These are phyloP conservation scores for Drosophila neonasuta DNA, from an alignment of 2,888 invertebrate genomes.

Conservation along the genomic window DNA sequence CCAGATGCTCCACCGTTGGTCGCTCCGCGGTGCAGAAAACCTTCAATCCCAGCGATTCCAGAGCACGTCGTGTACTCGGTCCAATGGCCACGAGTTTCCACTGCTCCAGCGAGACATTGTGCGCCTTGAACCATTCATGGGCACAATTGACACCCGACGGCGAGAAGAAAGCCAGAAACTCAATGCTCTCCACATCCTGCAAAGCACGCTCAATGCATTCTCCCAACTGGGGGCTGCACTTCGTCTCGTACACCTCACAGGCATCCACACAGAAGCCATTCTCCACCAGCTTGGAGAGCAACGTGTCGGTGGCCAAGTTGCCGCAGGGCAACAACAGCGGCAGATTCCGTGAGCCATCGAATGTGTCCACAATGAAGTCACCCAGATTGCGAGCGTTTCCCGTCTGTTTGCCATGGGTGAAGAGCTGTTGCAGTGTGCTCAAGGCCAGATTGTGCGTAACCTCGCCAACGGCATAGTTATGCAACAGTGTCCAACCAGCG, in stretches of 20 bases:
- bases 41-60: constrained; percentile 82
- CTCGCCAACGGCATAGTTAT: constrained; percentile 84
- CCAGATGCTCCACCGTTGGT: constrained; percentile 83
- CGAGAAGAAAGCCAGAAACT: constrained; percentile 85
- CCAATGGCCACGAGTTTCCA: constrained; percentile 84
- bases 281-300: constrained; percentile 82
- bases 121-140: constrained; percentile 81
- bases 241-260: constrained; percentile 84
- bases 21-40: constrained; percentile 83
- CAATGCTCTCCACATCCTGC: constrained; percentile 80
- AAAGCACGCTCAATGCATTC: constrained; percentile 81
- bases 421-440: constrained; percentile 82
- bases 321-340: constrained; percentile 85
- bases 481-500: constrained; percentile 82
- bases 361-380: constrained; percentile 83
- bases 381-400: constrained; percentile 84
- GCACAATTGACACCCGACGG: constrained; percentile 84
- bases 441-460: constrained; percentile 83
- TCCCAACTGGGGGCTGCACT: constrained; percentile 82
- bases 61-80: constrained; percentile 84
- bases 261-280: constrained; percentile 82
- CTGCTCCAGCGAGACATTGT: constrained; percentile 72
- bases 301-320: constrained; percentile 83
- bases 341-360: constrained; percentile 81
- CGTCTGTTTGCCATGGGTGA: constrained; percentile 83